Base-by-base conservation (phyloP, 2,113 vertebrate genomes). In the Corythoichthys intestinalis region DNA sequence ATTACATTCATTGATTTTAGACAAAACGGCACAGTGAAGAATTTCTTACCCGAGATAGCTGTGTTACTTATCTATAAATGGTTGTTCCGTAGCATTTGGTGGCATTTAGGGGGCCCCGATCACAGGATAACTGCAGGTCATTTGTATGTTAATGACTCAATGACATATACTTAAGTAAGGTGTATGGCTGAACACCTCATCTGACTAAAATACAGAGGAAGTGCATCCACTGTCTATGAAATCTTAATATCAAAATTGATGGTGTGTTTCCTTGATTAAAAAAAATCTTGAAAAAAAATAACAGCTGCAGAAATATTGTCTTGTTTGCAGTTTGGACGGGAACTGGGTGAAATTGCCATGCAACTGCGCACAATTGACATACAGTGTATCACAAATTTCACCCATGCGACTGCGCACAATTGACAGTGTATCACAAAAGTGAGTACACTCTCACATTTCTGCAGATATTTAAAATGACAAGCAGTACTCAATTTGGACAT, bases 141-240 rank as follows among this genome's bases (percentile, higher is more conserved):
- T 92, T 90, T 91, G 88, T 90, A 93, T 92, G 90, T 90, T 91
- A 92, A 92, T 92, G 80, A 82, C 69, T 90, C 81, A 71, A 82
- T 87, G 82, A 80, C 82, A 92, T 88, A 85, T 84, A 85, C 76
- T 89, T 83, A 86, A 86, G 70, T 84, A 73, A 81, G 77, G 82
- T 85, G 83, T 86, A 85, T 80, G 76, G 77, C 71, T 76, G 75
- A 88, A 83, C 73, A 69, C 74, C 67, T 76, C 56, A 0, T 35
- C 71, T 47, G 37, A 74, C 72, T 39, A 15, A 69, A 39, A 28
- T 7, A 13, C 46, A 48, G 12, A 48, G 46, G 63, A 44, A 47
- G 44, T 35, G 20, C 61, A 28, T 59, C 6, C 9, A 59, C 57
- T 14, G 14, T 14, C 28, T 10, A 58, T 35, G 20, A 34, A 50